Conservation (phyloP, 2,113 vertebrate species). For the Xyrauchen texanus region DNA sequence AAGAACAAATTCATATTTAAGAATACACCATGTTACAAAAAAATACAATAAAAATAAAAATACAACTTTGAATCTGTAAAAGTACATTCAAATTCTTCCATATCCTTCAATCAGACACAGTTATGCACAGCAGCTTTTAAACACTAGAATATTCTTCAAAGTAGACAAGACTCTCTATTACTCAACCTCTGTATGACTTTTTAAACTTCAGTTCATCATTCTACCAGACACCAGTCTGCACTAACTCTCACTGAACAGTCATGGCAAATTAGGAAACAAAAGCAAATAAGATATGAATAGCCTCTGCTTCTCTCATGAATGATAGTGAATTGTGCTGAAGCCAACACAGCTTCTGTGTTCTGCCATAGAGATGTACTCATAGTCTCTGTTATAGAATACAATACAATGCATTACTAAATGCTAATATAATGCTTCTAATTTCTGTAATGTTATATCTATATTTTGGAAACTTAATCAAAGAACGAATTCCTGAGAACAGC, state of each 20-base stretch:
- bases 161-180: background rate
- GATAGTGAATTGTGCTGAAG: conserved; percentile 14
- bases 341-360: background rate
- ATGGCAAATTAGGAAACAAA: background rate
- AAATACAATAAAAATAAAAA: no score
- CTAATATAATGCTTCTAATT: background rate
- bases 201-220: background rate
- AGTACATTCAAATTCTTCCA: conserved; percentile 44
- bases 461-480: conserved; percentile 18
- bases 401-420: background rate
- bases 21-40: conserved; percentile 3
- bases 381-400: background rate
- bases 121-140: conserved; percentile 16
- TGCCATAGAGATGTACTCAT: background rate
- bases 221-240: background rate
- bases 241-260: background rate
- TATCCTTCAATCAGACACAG: conserved; percentile 16
- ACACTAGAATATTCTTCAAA: conserved; percentile 14
- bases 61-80: conserved; percentile 2
- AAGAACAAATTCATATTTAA: conserved; percentile 12
- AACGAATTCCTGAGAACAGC: conserved; percentile 47
- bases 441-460: background rate
- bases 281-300: background rate
- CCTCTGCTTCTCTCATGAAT: background rate
- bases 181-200: background rate